Conservation (phyloP, 2,797 vertebrate species). For the Coendou prehensilis region DNA sequence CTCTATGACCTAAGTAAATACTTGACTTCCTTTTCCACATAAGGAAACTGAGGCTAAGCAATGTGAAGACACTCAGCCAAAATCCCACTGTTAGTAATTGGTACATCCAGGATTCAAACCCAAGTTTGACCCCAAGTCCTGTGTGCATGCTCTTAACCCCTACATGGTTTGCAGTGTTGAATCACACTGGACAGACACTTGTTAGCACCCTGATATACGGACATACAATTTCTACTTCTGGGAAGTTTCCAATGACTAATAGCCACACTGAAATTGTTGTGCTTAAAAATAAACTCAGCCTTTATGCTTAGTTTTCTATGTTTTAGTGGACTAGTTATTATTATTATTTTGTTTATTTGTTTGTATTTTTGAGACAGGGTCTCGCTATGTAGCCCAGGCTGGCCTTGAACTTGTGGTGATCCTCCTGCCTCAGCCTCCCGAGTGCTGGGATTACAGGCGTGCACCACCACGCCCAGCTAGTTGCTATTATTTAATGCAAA, state of each 20-base stretch:
- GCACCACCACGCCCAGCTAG: neutral
- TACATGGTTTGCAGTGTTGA: neutral
- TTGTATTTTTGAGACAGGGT: too few relatives aligned
- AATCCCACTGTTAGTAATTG: neutral
- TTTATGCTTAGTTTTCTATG: conserved; percentile 50
- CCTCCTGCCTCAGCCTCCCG: too few relatives aligned
- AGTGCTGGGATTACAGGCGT: too few relatives aligned
- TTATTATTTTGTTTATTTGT: too few relatives aligned
- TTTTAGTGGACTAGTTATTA: conserved; percentile 35
- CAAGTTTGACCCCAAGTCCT: neutral
- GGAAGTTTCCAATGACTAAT: conserved; percentile 26
- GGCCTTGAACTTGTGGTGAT: too few relatives aligned
- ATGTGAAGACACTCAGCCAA: neutral
- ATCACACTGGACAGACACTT: conserved; percentile 3
- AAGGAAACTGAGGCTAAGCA: conserved; percentile 20
- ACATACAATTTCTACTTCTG: conserved; percentile 43
- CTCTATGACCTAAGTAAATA: neutral
- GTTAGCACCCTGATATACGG: neutral
- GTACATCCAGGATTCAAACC: neutral
- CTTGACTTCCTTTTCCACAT: neutral
- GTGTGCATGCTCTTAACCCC: neutral
- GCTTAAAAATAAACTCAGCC: conserved; percentile 55
- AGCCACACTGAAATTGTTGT: neutral
- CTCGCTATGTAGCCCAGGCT: too few relatives aligned
- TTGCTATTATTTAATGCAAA: conserved; percentile 11